phyloP scores from a whole-genome alignment of 2,888 invertebrate species.

The Melieria crassipennis region DNA sequence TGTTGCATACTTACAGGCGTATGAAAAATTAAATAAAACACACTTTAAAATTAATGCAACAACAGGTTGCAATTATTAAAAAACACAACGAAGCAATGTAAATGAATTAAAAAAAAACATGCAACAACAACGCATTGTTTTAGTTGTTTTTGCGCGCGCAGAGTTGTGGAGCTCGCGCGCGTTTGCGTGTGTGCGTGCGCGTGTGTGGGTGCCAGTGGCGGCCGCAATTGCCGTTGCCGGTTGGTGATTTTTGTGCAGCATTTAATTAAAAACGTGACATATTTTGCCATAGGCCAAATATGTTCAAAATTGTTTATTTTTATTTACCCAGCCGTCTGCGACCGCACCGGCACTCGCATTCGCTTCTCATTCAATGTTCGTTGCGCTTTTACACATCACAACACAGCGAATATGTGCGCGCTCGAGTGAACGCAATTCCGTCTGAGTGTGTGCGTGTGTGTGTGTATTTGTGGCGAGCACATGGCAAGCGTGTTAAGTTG shows the following conservation, averaged over 20 bases:
- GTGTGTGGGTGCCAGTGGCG: no score
- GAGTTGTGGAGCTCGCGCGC: no score
- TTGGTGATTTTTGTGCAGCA: slow-evolving; percentile 16
- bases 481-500: slow-evolving; percentile 19
- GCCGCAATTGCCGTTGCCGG: no score
- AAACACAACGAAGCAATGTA: no score
- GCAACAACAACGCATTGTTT: neutral
- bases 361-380: neutral
- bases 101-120: neutral
- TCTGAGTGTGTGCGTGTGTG: neutral
- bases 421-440: neutral
- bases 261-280: slow-evolving; percentile 36
- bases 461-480: neutral
- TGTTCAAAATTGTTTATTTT: neutral
- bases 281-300: slow-evolving; percentile 18
- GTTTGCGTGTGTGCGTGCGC: no score
- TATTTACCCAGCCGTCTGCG: neutral
- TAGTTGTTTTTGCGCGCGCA: neutral
- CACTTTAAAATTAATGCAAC: no score
- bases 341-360: neutral
- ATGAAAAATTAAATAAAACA: no score
- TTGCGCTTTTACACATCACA: neutral
- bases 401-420: neutral
- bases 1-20: no score
- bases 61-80: no score